Evolutionary conservation across 1,140 invertebrate species (phyloP), one percentile per base, ranked within the genome.

Genomic region (Penaeus japonicus): DNA sequence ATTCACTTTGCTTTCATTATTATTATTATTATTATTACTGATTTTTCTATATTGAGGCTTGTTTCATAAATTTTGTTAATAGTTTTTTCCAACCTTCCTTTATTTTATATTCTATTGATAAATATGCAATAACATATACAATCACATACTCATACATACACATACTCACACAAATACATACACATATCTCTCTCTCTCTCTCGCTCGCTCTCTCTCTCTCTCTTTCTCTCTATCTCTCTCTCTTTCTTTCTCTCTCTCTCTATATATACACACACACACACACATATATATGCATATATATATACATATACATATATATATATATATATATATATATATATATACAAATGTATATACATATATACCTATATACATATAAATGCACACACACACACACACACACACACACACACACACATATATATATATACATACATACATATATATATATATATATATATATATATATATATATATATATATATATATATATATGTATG

Each of bases 401-500:
- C 5, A 70, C 22, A 70, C 5, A 70, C 5, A 70, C 22, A 70
- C 5, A 70, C 5, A 70, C 1, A 70, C 22, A 70, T n/a, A 70
- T n/a, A 70, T n/a, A 70, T n/a, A 70, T n/a, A 70, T n/a, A 70
- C 5, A 70, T 5, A 70, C 5, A 70, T n/a, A 70, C 5, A 70
- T 70, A 70, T 70, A 70, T 70, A 70, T 70, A 70, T 70, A 70
- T n/a, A 39, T 39, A 39, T 7, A 39, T 39, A 39, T 4, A 39
- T 39, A 39, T 70, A 70, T 70, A 22, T 70, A 70, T 70, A n/a
- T n/a, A 70, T 70, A 70, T 70, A 70, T 70, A 70, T 70, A 70
- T 70, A 70, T n/a, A 70, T 70, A 70, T 70, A 70, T 70, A n/a
- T n/a, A 70, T 70, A 70, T 70, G n/a, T 70, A 70, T 70, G n/a